Evolutionary conservation across 1,140 invertebrate species (phyloP).

Genomic region (Drosophila orena): DNA sequence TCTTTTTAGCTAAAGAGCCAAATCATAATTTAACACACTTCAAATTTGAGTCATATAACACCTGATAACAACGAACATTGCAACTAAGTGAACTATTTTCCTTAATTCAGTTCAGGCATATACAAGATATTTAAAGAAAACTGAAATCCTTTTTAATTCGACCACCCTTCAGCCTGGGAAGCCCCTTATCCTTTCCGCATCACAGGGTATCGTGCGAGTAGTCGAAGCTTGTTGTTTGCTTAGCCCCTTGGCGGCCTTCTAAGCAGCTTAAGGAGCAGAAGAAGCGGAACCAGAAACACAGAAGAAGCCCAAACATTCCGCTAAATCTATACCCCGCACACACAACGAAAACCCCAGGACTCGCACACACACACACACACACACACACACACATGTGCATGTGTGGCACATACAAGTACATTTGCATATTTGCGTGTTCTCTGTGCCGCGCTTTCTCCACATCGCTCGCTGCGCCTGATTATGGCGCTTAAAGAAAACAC

Average conservation of each 20-base stretch:
- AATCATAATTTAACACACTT: too few species aligned
- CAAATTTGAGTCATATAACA: too few species aligned
- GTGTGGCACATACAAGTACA: constrained; percentile 34
- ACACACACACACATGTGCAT: constrained; percentile 45
- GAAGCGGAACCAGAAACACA: constrained; percentile 30
- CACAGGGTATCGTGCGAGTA: constrained; percentile 48
- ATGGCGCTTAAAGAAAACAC: constrained; percentile 82
- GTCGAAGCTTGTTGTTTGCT: constrained; percentile 65
- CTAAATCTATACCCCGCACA: constrained; percentile 42
- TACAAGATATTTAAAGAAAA: too few species aligned
- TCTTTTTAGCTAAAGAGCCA: background rate
- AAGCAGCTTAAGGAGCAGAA: constrained; percentile 76
- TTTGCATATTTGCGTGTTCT: constrained; percentile 82
- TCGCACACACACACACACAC: constrained; percentile 41
- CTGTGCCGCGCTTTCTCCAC: constrained; percentile 43
- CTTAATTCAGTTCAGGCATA: too few species aligned
- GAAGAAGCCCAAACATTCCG: constrained; percentile 43
- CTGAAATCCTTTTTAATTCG: too few species aligned
- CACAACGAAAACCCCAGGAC: constrained; percentile 3
- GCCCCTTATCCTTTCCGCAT: background rate
- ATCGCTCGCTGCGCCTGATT: constrained; percentile 73
- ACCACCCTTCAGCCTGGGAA: background rate
- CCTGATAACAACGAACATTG: too few species aligned
- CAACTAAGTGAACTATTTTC: too few species aligned
- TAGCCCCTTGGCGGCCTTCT: constrained; percentile 65